These are phyloP conservation scores for Ptychadena robeensis DNA, from an alignment of 2,797 vertebrate genomes.

Conservation along the genomic window DNA sequence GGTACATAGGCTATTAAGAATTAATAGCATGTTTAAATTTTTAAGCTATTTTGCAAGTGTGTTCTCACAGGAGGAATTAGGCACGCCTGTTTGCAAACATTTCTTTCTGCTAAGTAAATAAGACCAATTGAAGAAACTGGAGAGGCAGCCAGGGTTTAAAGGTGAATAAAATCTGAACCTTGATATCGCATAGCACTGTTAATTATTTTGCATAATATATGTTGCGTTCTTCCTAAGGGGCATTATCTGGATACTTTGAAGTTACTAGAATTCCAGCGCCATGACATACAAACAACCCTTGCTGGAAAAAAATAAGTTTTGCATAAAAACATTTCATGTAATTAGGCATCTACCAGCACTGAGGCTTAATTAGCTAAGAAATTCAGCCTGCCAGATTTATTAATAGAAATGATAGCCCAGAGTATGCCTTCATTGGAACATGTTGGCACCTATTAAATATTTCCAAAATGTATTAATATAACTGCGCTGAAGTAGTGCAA, in stretches of 20 bases:
- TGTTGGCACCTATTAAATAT: constrained; percentile 26
- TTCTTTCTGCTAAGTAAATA: constrained; percentile 4
- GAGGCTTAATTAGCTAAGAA: constrained; percentile 37
- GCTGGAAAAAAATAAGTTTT: not conserved
- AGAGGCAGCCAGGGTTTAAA: too few species aligned
- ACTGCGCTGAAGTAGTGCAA: not conserved
- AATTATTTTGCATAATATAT: constrained; percentile 27
- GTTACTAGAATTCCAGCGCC: not conserved
- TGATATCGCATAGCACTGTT: not conserved
- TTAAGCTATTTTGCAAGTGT: constrained; percentile 6
- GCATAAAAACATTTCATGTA: constrained; percentile 21
- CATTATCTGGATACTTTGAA: constrained; percentile 16
- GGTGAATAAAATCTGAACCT: not conserved
- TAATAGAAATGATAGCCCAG: constrained; percentile 35
- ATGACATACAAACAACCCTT: not conserved
- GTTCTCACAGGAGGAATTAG: not conserved
- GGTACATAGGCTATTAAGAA: constrained; percentile 11
- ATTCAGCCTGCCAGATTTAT: constrained; percentile 12
- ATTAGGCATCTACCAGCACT: constrained; percentile 13
- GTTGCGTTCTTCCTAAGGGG: not conserved
- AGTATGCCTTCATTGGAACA: constrained; percentile 9
- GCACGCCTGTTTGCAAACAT: constrained; percentile 1
- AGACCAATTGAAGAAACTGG: not conserved
- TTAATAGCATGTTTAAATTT: constrained; percentile 30
- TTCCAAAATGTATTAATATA: constrained; percentile 26